A percentile compares a stretch with the other conserved stretches of the same genome.
Conservation (phyloP, 2,888 invertebrate genomes). For the Eledona agricola region DNA sequence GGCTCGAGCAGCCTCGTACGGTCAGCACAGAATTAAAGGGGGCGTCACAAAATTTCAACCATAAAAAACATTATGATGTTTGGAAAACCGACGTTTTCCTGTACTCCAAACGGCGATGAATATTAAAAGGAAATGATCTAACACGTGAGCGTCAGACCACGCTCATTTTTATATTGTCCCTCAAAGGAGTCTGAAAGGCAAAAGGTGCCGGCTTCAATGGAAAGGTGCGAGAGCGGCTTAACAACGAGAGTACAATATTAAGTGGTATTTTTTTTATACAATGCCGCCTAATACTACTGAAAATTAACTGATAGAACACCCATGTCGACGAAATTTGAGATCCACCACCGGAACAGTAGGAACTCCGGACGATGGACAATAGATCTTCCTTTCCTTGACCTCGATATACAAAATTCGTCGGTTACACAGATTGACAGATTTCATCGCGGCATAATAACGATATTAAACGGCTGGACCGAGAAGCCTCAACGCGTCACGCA, state of each 20-base stretch:
- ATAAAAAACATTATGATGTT: constrained; percentile 23
- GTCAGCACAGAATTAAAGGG: constrained; percentile 34
- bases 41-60: constrained; percentile 34
- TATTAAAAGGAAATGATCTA: constrained; percentile 14
- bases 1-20: constrained; percentile 19
- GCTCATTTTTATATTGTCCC: constrained; percentile 20
- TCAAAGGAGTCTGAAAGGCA: constrained; percentile 22
- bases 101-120: constrained; percentile 10
- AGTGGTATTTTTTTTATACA: constrained; percentile 23
- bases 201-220: constrained; percentile 29
- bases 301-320: constrained; percentile 22
- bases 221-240: constrained; percentile 26
- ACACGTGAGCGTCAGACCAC: constrained; percentile 10
- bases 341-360: neutral
- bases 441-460: too few species aligned
- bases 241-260: constrained; percentile 20
- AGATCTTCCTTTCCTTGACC: neutral
- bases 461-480: too few species aligned
- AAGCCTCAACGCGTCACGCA: too few species aligned
- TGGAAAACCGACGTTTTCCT: constrained; percentile 9
- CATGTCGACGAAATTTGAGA: constrained; percentile 21
- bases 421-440: too few species aligned
- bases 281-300: constrained; percentile 13
- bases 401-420: too few species aligned
- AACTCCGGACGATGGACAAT: neutral